Percentiles rank a stretch among this genome's conserved stretches.
phyloP scores from a whole-genome alignment of 2,113 vertebrate species.

The Ceyx cyanopectus region DNA sequence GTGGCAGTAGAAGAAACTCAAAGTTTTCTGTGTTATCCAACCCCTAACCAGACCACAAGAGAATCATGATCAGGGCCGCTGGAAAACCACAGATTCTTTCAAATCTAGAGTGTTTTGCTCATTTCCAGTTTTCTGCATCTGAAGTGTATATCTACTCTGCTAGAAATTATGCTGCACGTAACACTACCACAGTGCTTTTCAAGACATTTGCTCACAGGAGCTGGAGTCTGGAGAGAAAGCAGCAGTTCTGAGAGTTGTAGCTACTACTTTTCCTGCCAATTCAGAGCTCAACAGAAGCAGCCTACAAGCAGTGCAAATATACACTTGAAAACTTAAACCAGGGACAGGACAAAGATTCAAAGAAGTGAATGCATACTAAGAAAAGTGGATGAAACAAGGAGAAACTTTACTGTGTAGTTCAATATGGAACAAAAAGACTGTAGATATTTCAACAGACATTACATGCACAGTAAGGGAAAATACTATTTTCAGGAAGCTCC shows the following conservation, averaged over 20 bases:
- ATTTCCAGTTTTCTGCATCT: conserved; percentile 68
- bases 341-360: conserved; percentile 68
- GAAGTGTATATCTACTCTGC: conserved; percentile 64
- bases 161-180: background rate
- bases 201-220: conserved; percentile 58
- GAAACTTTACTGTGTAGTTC: conserved; percentile 50
- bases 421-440: conserved; percentile 31
- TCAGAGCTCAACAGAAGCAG: conserved; percentile 55
- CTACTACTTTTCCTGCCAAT: conserved; percentile 62
- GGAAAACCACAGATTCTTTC: conserved; percentile 77
- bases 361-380: conserved; percentile 58
- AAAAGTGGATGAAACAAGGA: conserved; percentile 61
- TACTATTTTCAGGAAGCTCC: conserved; percentile 38
- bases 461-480: conserved; percentile 18
- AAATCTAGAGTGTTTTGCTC: conserved; percentile 61
- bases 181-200: conserved; percentile 41
- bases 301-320: conserved; percentile 64
- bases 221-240: conserved; percentile 29
- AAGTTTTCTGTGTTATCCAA: conserved; percentile 82
- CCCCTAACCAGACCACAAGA: conserved; percentile 83
- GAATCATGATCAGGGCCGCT: conserved; percentile 80
- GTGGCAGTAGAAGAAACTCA: conserved; percentile 80
- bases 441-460: conserved; percentile 18
- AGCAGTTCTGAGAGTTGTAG: conserved; percentile 54
- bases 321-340: conserved; percentile 74